Base-by-base conservation (phyloP, 2,888 invertebrate genomes). In the Girardia tigrina region DNA sequence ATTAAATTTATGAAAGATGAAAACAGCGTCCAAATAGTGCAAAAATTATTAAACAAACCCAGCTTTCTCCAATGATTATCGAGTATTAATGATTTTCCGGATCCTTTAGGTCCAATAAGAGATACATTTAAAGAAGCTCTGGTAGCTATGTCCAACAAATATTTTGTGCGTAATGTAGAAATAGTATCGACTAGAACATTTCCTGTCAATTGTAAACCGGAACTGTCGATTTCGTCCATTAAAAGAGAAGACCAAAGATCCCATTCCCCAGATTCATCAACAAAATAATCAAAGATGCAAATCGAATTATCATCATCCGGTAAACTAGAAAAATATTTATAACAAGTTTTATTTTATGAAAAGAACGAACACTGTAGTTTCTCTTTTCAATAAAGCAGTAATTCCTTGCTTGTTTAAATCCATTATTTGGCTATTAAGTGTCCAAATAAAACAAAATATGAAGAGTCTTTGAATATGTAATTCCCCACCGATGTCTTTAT, bases 211-310 rank as follows among this genome's bases (percentile, higher is more conserved):
- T 83, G 80, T 74, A 81, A 81, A 76, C 80, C 81, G 78, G 83
- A 83, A 69, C 81, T 78, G 75, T 80, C 82, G 14, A 80, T 79
- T 14, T 80, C 79, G 77, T 83, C 84, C 23, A 82, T 82, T 29
- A 84, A 81, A 71, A 82, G 81, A 14, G 83, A 82, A 6, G 80
- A 80, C 84, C 84, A 84, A 0, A 82, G 82, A 74, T 84, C 84
- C 84, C 84, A 84, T 77, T 84, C 84, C 28, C 84, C 84, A 27
- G 83, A 81, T 78, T 84, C 84, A 78, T 84, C 84, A 29, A 84
- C 84, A 78, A 84, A 84, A 79, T 84, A 84, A 78, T 84, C 84
- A 80, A 83, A 84, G 77, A 83, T 82, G 78, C 81, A 82, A 77
- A 84, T 83, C 78, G 83, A 82, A 20, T 82, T 78, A 78, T 84